These are phyloP conservation scores for Tetramorium alpestre DNA, from an alignment of 1,140 invertebrate genomes.

Conservation along the genomic window DNA sequence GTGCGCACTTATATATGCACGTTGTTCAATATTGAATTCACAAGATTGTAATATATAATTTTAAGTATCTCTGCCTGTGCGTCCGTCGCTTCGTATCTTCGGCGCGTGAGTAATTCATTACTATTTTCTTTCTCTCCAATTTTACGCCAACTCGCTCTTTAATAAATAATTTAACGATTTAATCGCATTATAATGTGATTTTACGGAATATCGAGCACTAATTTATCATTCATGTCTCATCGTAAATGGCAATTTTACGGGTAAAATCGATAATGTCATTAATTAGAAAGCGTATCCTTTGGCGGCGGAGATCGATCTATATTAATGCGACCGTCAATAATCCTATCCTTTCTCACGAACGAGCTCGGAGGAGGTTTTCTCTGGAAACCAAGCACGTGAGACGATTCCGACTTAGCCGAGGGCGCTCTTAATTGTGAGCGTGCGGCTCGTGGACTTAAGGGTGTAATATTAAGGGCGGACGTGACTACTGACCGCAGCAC, in stretches of 20 bases:
- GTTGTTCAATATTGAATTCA: not conserved
- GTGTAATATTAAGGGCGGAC: slow-evolving; percentile 77
- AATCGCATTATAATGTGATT: slow-evolving; percentile 59
- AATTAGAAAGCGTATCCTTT: slow-evolving; percentile 40
- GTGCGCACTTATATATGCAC: not conserved
- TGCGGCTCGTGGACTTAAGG: slow-evolving; percentile 72
- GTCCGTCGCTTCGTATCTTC: not conserved
- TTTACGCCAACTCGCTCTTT: slow-evolving; percentile 39
- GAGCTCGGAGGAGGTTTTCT: slow-evolving; percentile 57
- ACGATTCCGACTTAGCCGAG: slow-evolving; percentile 51
- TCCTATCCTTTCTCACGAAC: slow-evolving; percentile 15
- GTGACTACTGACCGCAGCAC: slow-evolving; percentile 75
- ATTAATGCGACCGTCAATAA: slow-evolving; percentile 54
- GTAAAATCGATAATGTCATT: slow-evolving; percentile 48
- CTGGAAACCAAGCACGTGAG: slow-evolving; percentile 67
- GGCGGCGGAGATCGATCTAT: slow-evolving; percentile 43
- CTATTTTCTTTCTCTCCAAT: slow-evolving; percentile 34
- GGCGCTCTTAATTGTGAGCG: slow-evolving; percentile 72
- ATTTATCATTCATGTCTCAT: slow-evolving; percentile 50
- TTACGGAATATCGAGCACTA: slow-evolving; percentile 55
- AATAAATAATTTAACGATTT: slow-evolving; percentile 58
- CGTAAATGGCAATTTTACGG: slow-evolving; percentile 53
- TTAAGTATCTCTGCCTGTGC: not conserved
- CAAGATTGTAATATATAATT: not conserved
- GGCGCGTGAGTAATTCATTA: not conserved